Conservation (phyloP, 2,888 invertebrate species). For the Drosophila demipolita region DNA sequence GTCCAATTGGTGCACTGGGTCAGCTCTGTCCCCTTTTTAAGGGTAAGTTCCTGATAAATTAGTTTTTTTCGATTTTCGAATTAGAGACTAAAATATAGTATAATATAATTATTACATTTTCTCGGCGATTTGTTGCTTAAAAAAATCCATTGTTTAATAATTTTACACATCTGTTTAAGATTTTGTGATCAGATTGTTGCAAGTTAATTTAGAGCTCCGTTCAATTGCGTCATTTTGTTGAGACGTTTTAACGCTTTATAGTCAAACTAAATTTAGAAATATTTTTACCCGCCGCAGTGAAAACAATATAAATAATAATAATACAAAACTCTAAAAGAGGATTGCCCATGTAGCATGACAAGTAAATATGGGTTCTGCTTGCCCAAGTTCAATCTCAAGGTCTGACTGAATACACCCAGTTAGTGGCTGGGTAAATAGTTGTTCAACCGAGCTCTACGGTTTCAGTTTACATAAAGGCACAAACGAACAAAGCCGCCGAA, state of each 20-base stretch:
- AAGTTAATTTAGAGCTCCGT: slow-evolving; percentile 9
- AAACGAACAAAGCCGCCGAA: slow-evolving; percentile 28
- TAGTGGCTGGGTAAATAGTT: slow-evolving; percentile 32
- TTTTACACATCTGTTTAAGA: slow-evolving; percentile 25
- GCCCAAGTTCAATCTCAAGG: slow-evolving; percentile 68
- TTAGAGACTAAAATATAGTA: background rate
- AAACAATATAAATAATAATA: slow-evolving; percentile 8
- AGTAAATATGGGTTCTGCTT: slow-evolving; percentile 31
- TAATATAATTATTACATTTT: background rate
- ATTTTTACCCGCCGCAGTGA: slow-evolving; percentile 31
- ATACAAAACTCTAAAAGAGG: slow-evolving; percentile 33
- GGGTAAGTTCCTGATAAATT: slow-evolving; percentile 87
- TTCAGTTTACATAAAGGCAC: slow-evolving; percentile 25
- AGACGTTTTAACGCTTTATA: slow-evolving; percentile 28
- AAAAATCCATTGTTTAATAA: background rate
- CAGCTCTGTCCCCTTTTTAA: slow-evolving; percentile 97
- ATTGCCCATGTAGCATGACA: slow-evolving; percentile 59
- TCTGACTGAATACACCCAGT: slow-evolving; percentile 10
- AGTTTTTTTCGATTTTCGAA: background rate
- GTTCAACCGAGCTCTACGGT: slow-evolving; percentile 24
- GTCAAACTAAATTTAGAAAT: slow-evolving; percentile 32
- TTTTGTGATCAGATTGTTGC: slow-evolving; percentile 6
- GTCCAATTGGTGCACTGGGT: slow-evolving; percentile 95
- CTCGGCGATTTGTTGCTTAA: background rate
- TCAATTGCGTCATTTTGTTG: slow-evolving; percentile 59